These are phyloP conservation scores for Apis mellifera DNA, from an alignment of 1,140 invertebrate genomes.

Conservation along the genomic window Amel_HAv3.1 CM009931.2:5171501-5172000, in stretches of 20 bases:
- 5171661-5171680: conserved; percentile 29
- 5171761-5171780: conserved; percentile 30
- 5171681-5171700: conserved; percentile 35
- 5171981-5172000: no score
- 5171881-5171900: neutral
- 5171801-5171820: conserved; percentile 27
- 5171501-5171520: conserved; percentile 2
- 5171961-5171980: no score
- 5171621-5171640: conserved; percentile 39
- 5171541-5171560: neutral
- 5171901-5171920: neutral
- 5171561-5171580: neutral
- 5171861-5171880: neutral
- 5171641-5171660: conserved; percentile 34
- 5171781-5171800: conserved; percentile 15
- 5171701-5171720: conserved; percentile 36
- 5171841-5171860: neutral
- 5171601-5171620: conserved; percentile 24
- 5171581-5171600: conserved; percentile 31
- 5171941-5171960: neutral
- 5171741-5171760: conserved; percentile 33
- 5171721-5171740: conserved; percentile 35
- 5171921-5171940: neutral
- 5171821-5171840: neutral
- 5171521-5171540: neutral